Conservation (phyloP, 1,140 invertebrate species). For the Procambarus virginalis region DNA sequence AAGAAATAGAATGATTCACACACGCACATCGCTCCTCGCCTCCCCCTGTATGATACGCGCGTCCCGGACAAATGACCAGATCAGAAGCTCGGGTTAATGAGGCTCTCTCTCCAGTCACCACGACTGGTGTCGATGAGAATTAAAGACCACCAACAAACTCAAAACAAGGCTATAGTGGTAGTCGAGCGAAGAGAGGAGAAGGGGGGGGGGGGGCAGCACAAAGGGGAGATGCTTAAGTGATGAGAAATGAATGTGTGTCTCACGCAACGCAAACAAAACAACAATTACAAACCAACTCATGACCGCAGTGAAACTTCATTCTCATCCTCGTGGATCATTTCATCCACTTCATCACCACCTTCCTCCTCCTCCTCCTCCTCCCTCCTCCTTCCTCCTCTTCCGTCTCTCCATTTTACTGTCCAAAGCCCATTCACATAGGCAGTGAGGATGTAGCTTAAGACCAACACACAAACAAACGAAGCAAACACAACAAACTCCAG, state of each 20-base stretch:
- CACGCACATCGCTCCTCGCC: not conserved
- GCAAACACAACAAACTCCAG: slow-evolving; percentile 41
- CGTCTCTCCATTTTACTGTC: not conserved
- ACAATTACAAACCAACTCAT: not conserved
- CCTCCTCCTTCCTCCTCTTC: not conserved
- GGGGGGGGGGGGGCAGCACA: not conserved
- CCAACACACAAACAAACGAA: slow-evolving; percentile 49
- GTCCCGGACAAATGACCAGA: not conserved
- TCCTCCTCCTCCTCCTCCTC: no score
- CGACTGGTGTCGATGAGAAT: no score
- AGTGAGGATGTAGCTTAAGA: slow-evolving; percentile 18
- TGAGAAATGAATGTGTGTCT: no score
- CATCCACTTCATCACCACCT: not conserved
- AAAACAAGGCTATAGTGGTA: not conserved
- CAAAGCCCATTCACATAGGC: slow-evolving; percentile 15
- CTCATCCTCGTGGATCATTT: not conserved
- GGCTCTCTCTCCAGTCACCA: no score
- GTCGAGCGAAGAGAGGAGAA: not conserved
- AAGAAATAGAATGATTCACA: not conserved
- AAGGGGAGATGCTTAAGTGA: not conserved
- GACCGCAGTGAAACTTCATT: not conserved
- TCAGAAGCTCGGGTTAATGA: not conserved
- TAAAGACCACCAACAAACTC: not conserved
- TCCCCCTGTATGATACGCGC: no score
- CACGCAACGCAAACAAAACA: not conserved